Percentiles rank a stretch among this genome's conserved stretches.
Conservation (phyloP, 2,888 invertebrate species). For the Agriotes lineatus region DNA sequence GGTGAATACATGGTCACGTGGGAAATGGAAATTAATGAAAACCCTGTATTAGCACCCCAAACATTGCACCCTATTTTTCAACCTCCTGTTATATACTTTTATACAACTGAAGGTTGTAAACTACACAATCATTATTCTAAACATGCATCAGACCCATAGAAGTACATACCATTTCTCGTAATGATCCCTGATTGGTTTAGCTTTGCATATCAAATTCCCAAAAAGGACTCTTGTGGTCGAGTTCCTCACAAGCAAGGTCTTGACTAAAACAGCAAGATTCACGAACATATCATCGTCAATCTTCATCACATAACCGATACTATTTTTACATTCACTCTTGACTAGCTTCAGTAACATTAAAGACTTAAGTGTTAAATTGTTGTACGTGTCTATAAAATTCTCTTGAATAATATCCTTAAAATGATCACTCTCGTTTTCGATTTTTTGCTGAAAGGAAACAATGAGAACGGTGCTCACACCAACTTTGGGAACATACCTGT, state of each 20-base stretch:
- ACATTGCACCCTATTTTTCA: no score
- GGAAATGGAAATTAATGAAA: no score
- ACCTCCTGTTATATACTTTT: no score
- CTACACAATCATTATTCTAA: no score
- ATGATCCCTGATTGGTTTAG: slow-evolving; percentile 79
- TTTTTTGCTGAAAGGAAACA: slow-evolving; percentile 69
- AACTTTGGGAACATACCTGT: no score
- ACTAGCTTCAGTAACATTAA: slow-evolving; percentile 89
- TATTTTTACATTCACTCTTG: slow-evolving; percentile 73
- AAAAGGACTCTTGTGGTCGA: slow-evolving; percentile 70
- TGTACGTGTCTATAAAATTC: slow-evolving; percentile 85
- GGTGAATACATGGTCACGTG: no score
- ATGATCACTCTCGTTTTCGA: slow-evolving; percentile 75
- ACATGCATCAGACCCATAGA: slow-evolving; percentile 74
- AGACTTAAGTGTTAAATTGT: slow-evolving; percentile 88
- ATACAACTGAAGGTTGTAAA: no score
- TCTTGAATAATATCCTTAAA: slow-evolving; percentile 87
- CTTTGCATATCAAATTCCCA: slow-evolving; percentile 84
- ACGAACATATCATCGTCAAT: slow-evolving; percentile 91
- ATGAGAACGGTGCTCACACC: no score
- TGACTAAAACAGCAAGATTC: slow-evolving; percentile 77
- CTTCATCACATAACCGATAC: slow-evolving; percentile 78
- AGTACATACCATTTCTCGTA: slow-evolving; percentile 80
- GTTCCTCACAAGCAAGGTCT: slow-evolving; percentile 52
- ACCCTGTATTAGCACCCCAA: no score